phyloP scores from a whole-genome alignment of 2,797 vertebrate genomes.

The Phalanger gymnotis region DNA sequence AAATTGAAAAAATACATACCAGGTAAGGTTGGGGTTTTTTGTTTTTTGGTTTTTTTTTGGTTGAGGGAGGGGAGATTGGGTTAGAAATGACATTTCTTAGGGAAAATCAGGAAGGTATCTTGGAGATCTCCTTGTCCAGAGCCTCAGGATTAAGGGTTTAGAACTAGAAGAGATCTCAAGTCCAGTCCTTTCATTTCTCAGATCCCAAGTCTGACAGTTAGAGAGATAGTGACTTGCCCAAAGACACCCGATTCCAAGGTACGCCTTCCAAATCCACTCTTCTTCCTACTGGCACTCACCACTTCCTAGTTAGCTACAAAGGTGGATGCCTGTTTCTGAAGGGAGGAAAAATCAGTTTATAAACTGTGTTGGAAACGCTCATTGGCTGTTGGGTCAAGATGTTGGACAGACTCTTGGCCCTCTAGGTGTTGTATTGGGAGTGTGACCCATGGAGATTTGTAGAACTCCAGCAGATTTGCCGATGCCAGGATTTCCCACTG shows the following conservation, averaged over 20 bases:
- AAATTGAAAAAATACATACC: neutral
- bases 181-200: neutral
- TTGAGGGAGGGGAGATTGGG: neutral
- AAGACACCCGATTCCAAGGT: neutral
- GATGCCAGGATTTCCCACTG: neutral
- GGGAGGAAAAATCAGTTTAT: neutral
- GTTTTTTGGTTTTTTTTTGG: neutral
- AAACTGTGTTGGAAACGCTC: neutral
- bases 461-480: neutral
- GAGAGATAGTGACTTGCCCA: neutral
- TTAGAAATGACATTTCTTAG: neutral
- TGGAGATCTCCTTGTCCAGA: neutral
- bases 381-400: neutral
- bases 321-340: neutral
- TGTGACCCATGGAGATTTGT: neutral
- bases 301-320: neutral
- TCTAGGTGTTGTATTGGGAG: neutral
- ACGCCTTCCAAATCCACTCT: neutral
- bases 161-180: neutral
- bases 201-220: neutral
- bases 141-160: neutral
- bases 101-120: neutral
- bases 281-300: neutral
- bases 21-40: neutral
- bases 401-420: neutral